Evolutionary conservation across 1,140 invertebrate genomes (phyloP).

Genomic region (Euglossa dilemma): DNA sequence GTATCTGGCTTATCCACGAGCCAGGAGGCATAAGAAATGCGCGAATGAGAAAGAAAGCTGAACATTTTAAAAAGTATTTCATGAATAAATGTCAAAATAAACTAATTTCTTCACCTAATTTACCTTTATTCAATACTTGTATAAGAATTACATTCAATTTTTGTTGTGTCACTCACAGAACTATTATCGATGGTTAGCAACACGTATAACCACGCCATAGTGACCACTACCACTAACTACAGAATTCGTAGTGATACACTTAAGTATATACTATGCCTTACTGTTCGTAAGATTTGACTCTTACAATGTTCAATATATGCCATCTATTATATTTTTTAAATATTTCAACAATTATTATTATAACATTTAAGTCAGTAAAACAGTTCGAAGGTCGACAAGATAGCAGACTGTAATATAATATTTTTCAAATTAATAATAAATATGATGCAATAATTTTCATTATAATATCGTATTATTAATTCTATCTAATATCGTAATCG

Average conservation of each 20-base stretch:
- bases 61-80: too few relatives aligned
- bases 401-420: background rate
- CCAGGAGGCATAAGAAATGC: too few relatives aligned
- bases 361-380: background rate
- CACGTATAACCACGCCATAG: constrained; percentile 60
- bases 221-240: constrained; percentile 41
- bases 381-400: background rate
- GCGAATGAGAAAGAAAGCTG: too few relatives aligned
- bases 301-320: too few relatives aligned
- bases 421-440: background rate
- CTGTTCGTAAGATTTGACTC: background rate
- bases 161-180: constrained; percentile 60
- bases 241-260: constrained; percentile 8
- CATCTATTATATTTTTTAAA: background rate
- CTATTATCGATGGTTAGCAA: constrained; percentile 63
- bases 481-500: too few relatives aligned
- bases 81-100: background rate
- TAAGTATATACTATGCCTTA: too few relatives aligned
- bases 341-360: background rate
- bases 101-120: constrained; percentile 22
- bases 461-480: too few relatives aligned
- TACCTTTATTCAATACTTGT: constrained; percentile 53
- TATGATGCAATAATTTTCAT: too few relatives aligned
- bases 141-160: constrained; percentile 59
- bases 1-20: too few relatives aligned